Evolutionary conservation across 2,888 invertebrate species (phyloP).

Genomic region (Hydraecia micacea): DNA sequence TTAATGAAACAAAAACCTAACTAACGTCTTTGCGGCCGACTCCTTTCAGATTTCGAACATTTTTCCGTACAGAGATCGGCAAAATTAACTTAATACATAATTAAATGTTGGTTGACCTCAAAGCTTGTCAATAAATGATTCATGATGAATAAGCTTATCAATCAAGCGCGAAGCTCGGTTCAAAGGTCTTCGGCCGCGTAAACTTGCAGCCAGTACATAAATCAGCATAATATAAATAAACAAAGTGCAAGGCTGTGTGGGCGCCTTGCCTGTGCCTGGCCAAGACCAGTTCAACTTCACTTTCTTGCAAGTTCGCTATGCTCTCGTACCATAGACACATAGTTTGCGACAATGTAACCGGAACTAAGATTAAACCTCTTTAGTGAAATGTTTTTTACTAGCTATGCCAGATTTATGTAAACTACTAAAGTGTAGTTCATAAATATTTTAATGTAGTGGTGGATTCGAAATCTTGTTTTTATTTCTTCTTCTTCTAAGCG

Average conservation of each 20-base stretch:
- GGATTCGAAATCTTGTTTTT: slow-evolving; percentile 11
- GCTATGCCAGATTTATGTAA: slow-evolving; percentile 28
- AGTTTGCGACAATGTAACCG: slow-evolving; percentile 36
- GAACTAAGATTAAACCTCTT: slow-evolving; percentile 41
- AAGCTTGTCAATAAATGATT: slow-evolving; percentile 63
- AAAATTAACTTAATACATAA: slow-evolving; percentile 16
- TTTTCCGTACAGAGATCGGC: slow-evolving; percentile 19
- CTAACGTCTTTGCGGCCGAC: neutral
- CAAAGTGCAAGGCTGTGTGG: slow-evolving; percentile 59
- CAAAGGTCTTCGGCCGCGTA: slow-evolving; percentile 72
- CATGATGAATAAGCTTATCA: slow-evolving; percentile 68
- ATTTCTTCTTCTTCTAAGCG: neutral
- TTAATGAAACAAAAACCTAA: neutral
- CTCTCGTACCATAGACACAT: slow-evolving; percentile 21
- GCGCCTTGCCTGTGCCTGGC: slow-evolving; percentile 52
- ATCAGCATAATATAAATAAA: slow-evolving; percentile 65
- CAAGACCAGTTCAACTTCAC: slow-evolving; percentile 59
- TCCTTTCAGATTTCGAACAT: slow-evolving; percentile 17
- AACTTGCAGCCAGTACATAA: slow-evolving; percentile 62
- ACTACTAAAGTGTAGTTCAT: slow-evolving; percentile 16
- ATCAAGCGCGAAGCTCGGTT: slow-evolving; percentile 66
- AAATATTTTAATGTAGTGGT: slow-evolving; percentile 26
- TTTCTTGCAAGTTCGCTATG: slow-evolving; percentile 60
- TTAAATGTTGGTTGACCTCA: slow-evolving; percentile 55
- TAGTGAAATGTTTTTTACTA: slow-evolving; percentile 24